A percentile compares a stretch with the other conserved stretches of the same genome.
Evolutionary conservation across 2,888 invertebrate species (phyloP).

Genomic region (Pachycephus smyrnensis): DNA sequence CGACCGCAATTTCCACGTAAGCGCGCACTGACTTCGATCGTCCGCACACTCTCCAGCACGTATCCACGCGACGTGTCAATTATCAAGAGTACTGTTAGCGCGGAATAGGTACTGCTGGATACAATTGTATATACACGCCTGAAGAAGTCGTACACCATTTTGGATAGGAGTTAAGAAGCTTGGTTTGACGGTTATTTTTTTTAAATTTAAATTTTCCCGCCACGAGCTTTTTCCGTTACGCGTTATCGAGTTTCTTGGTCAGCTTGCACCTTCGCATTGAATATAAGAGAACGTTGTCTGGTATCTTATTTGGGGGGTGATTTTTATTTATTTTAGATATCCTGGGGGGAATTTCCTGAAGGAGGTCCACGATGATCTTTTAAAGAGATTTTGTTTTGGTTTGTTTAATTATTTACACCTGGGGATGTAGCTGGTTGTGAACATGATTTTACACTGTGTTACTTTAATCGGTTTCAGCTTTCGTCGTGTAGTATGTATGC

Average conservation of each 20-base stretch:
- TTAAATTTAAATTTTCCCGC: not conserved
- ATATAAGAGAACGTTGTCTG: not conserved
- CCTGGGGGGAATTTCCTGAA: not conserved
- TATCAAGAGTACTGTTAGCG: not conserved
- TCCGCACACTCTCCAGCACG: not conserved
- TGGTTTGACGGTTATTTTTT: not conserved
- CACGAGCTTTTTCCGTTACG: not conserved
- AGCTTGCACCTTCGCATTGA: not conserved
- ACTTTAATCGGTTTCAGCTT: not conserved
- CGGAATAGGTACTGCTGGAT: not conserved
- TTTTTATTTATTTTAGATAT: not conserved
- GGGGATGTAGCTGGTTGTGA: not conserved
- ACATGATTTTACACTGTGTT: not conserved
- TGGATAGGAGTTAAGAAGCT: not conserved
- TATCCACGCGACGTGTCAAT: not conserved
- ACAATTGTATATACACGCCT: not conserved
- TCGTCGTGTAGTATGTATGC: not conserved
- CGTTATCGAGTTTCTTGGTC: not conserved
- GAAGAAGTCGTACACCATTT: not conserved
- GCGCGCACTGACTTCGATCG: constrained; percentile 41
- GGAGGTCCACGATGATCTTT: not conserved
- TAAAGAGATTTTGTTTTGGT: not conserved
- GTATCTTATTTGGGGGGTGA: not conserved
- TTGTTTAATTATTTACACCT: not conserved
- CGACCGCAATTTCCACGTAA: constrained; percentile 45